A percentile compares a stretch with the other conserved stretches of the same genome.
Conservation (phyloP, 2,888 invertebrate species). For the Octonoba sinensis region DNA sequence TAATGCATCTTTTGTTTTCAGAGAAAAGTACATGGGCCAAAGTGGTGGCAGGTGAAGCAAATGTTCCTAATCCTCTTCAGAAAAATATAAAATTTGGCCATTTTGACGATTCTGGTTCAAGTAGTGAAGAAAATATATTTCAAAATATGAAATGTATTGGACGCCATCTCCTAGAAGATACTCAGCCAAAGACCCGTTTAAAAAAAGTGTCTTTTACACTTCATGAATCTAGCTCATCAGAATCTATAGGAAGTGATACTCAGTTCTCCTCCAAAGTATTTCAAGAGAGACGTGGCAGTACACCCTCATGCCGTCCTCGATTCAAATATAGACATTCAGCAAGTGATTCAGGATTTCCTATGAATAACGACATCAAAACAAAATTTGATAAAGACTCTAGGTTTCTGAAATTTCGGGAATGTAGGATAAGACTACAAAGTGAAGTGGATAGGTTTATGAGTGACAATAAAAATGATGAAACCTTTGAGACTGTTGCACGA, state of each 20-base stretch:
- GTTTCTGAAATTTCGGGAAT: constrained; percentile 54
- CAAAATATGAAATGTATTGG: constrained; percentile 60
- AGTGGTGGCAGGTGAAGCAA: constrained; percentile 45
- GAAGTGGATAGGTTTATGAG: constrained; percentile 54
- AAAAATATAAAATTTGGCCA: constrained; percentile 38
- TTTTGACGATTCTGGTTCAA: constrained; percentile 38
- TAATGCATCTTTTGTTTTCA: constrained; percentile 6
- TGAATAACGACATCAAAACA: constrained; percentile 32
- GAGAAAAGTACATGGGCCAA: constrained; percentile 58
- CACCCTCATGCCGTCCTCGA: constrained; percentile 38
- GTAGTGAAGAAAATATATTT: constrained; percentile 56
- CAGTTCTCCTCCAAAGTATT: constrained; percentile 42
- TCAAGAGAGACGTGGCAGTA: constrained; percentile 59
- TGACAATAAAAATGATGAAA: constrained; percentile 27
- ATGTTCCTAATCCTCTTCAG: constrained; percentile 31
- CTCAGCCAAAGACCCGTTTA: constrained; percentile 26
- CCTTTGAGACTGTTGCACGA: constrained; percentile 45
- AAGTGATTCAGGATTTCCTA: constrained; percentile 62
- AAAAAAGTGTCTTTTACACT: constrained; percentile 62
- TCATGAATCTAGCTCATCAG: constrained; percentile 61
- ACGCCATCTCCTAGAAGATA: constrained; percentile 49
- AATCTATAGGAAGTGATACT: constrained; percentile 56
- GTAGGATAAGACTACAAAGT: constrained; percentile 49
- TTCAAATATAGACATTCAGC: constrained; percentile 61
- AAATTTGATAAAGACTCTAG: constrained; percentile 47